Conservation (phyloP, 2,797 vertebrate species). For the Sebastes hubbsi region DNA sequence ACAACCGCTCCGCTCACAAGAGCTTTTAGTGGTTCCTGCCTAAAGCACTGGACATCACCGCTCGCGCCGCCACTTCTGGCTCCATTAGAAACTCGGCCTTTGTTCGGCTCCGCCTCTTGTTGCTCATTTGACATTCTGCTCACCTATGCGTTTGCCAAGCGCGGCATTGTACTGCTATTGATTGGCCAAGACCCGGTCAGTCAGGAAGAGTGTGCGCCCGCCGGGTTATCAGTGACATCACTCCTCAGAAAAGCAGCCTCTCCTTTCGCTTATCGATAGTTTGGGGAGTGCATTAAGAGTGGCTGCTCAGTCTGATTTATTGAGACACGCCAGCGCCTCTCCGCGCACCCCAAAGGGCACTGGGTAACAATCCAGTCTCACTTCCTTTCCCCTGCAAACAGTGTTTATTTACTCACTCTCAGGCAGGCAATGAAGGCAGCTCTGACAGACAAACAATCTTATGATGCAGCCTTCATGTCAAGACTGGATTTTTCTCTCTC, state of each 20-base stretch:
- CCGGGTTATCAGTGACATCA: constrained; percentile 78
- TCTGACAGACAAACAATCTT: constrained; percentile 78
- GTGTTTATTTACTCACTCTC: constrained; percentile 77
- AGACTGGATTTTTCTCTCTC: constrained; percentile 41
- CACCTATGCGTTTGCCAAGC: constrained; percentile 66
- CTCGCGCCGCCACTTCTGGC: constrained; percentile 40
- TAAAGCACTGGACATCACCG: constrained; percentile 42
- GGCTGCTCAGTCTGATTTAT: constrained; percentile 72
- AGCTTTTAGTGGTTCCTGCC: constrained; percentile 50
- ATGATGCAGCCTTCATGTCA: constrained; percentile 77
- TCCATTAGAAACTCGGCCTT: constrained; percentile 50
- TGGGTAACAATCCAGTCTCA: constrained; percentile 71
- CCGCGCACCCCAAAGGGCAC: constrained; percentile 65
- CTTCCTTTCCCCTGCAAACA: constrained; percentile 68
- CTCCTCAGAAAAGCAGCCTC: constrained; percentile 54
- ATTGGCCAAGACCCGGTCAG: constrained; percentile 65
- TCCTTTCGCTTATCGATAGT: constrained; percentile 68
- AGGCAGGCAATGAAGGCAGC: constrained; percentile 67
- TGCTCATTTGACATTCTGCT: constrained; percentile 71
- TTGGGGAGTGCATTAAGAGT: constrained; percentile 75
- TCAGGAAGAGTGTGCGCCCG: constrained; percentile 54
- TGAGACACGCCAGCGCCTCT: constrained; percentile 60
- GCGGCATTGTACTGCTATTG: constrained; percentile 67
- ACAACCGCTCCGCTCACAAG: constrained; percentile 43
- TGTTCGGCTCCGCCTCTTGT: constrained; percentile 29